phyloP scores from a whole-genome alignment of 92 coral and sea anemone species.

The Siderastrea siderea region DNA sequence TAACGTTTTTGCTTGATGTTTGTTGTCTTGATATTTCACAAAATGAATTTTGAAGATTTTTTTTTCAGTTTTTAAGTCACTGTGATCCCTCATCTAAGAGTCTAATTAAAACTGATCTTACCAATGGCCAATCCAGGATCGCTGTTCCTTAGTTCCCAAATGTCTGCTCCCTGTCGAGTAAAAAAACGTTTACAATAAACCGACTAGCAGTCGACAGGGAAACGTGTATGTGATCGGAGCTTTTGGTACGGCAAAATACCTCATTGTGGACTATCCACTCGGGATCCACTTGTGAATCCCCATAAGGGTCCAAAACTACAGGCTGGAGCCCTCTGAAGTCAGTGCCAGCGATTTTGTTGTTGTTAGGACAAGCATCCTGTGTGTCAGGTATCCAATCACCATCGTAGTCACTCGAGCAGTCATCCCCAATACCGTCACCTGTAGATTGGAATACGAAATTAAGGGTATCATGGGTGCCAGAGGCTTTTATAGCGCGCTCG shows the following conservation, averaged over 20 bases:
- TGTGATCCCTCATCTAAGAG: not conserved
- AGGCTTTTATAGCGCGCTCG: no score
- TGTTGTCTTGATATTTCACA: no score
- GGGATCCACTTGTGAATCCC: constrained; percentile 59
- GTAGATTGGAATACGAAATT: not conserved
- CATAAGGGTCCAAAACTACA: constrained; percentile 70
- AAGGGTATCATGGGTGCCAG: no score
- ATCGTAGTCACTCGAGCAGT: constrained; percentile 66
- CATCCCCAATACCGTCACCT: constrained; percentile 79
- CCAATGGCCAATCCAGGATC: constrained; percentile 80
- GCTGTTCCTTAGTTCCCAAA: constrained; percentile 69
- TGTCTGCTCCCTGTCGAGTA: constrained; percentile 65
- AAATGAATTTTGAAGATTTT: no score
- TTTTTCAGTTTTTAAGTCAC: not conserved
- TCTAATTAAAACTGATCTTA: constrained; percentile 6
- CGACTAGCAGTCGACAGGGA: not conserved
- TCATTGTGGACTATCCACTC: constrained; percentile 78
- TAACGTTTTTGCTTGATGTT: no score
- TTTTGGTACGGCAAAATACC: constrained; percentile 30
- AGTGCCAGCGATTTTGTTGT: constrained; percentile 65
- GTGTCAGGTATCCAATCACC: constrained; percentile 70
- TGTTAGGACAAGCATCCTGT: constrained; percentile 61
- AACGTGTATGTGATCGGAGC: not conserved
- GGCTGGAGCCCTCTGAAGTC: constrained; percentile 85
- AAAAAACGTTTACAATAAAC: not conserved